Conservation (phyloP, 2,888 invertebrate species). For the Cheilosia impressa region DNA sequence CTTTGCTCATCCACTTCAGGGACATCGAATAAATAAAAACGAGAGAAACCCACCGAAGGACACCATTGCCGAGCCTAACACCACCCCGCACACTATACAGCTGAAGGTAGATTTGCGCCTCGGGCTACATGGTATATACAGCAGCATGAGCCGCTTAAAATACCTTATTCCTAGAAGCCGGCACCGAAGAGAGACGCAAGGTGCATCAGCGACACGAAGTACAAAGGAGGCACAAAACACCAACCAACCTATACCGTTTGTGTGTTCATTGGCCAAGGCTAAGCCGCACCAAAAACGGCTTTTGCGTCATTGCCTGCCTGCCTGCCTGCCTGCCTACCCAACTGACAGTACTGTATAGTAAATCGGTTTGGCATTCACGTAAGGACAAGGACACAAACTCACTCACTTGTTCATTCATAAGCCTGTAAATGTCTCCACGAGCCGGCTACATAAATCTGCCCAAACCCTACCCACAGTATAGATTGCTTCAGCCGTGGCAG, state of each 20-base stretch:
- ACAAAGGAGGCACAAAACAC: constrained; percentile 40
- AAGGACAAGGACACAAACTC: constrained; percentile 67
- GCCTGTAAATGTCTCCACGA: constrained; percentile 63
- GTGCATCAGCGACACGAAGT: constrained; percentile 53
- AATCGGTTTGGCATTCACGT: constrained; percentile 50
- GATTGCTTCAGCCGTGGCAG: constrained; percentile 22
- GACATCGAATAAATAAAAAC: constrained; percentile 49
- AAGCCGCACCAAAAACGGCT: constrained; percentile 61
- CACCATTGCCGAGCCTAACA: constrained; percentile 16
- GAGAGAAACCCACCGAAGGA: constrained; percentile 54
- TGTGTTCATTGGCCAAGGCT: constrained; percentile 71
- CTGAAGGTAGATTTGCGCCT: constrained; percentile 26
- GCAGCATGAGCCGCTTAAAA: constrained; percentile 6
- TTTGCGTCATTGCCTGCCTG: constrained; percentile 68
- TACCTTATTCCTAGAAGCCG: constrained; percentile 14
- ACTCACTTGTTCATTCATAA: constrained; percentile 66
- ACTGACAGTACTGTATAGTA: constrained; percentile 13
- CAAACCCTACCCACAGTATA: not conserved
- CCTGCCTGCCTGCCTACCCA: not conserved
- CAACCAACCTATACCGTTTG: constrained; percentile 28
- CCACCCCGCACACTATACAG: not conserved
- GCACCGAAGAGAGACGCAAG: constrained; percentile 45
- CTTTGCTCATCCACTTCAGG: constrained; percentile 51
- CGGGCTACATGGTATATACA: constrained; percentile 15
- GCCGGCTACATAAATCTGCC: constrained; percentile 43